Evolutionary conservation across 2,797 vertebrate species (phyloP).

Genomic region (Rhincodon typus): DNA sequence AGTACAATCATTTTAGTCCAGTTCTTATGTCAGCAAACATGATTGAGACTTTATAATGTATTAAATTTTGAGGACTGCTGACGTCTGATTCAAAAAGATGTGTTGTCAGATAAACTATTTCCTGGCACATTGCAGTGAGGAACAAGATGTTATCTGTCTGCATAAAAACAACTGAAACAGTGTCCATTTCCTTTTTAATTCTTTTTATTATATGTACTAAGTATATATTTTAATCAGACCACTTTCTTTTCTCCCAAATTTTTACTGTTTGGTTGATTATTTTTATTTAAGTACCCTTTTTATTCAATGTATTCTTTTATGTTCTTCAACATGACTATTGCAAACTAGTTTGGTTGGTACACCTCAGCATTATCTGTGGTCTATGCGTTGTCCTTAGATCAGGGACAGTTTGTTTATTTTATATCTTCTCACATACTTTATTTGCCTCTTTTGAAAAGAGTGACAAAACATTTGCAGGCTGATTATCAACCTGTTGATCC

Average conservation of each 20-base stretch:
- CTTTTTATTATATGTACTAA: neutral
- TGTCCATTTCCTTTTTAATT: neutral
- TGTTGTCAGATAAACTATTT: neutral
- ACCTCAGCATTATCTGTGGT: neutral
- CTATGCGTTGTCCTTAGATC: neutral
- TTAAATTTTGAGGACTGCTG: neutral
- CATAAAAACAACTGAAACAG: neutral
- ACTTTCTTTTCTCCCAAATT: neutral
- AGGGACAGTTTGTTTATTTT: neutral
- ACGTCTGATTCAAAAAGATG: constrained; percentile 5
- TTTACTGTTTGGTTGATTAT: neutral
- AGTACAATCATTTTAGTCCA: neutral
- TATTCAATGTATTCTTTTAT: neutral
- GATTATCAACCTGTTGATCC: neutral
- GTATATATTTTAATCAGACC: neutral
- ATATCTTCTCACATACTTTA: neutral
- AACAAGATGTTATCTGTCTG: constrained; percentile 2
- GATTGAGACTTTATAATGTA: neutral
- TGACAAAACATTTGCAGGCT: neutral
- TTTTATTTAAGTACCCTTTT: neutral
- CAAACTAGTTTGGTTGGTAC: neutral
- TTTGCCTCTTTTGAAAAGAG: neutral
- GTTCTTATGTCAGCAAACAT: neutral
- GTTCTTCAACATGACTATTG: neutral
- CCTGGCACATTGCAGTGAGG: neutral